phyloP scores from a whole-genome alignment of 2,797 vertebrate species.

The Trichosurus vulpecula region DNA sequence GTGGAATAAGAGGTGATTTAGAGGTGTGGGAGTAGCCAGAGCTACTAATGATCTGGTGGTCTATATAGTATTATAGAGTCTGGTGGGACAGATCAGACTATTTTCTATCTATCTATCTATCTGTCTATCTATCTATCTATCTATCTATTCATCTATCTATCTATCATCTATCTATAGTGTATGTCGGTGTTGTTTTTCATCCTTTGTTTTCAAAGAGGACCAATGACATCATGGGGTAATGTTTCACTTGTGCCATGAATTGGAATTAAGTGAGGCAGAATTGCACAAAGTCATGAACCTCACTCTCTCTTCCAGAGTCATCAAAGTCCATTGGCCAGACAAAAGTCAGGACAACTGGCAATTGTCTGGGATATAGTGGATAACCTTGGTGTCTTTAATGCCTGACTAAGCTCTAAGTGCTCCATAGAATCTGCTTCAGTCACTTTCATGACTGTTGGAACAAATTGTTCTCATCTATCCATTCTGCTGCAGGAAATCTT shows the following conservation, averaged over 20 bases:
- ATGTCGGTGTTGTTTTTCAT: neutral
- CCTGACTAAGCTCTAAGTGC: neutral
- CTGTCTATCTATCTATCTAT: too few species aligned
- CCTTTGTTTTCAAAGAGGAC: neutral
- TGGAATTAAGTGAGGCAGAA: neutral
- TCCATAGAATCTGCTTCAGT: neutral
- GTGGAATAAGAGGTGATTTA: neutral
- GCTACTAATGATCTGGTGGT: neutral
- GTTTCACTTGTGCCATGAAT: neutral
- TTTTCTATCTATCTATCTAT: too few species aligned
- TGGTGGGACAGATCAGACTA: too few species aligned
- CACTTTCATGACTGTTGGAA: neutral
- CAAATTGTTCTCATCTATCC: neutral
- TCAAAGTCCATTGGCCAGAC: neutral
- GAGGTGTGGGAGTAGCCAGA: neutral
- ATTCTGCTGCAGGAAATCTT: neutral
- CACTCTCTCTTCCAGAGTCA: neutral
- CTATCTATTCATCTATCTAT: neutral
- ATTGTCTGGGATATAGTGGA: neutral
- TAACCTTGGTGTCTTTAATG: too few species aligned
- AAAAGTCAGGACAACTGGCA: neutral
- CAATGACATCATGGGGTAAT: neutral
- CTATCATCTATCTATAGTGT: neutral
- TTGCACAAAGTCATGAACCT: neutral
- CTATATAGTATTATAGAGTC: neutral